Percentiles rank a stretch among this genome's conserved stretches.
These are phyloP conservation scores for Rhizoglyphus robini DNA, from an alignment of 1,140 invertebrate genomes.

Conservation along the genomic window DNA sequence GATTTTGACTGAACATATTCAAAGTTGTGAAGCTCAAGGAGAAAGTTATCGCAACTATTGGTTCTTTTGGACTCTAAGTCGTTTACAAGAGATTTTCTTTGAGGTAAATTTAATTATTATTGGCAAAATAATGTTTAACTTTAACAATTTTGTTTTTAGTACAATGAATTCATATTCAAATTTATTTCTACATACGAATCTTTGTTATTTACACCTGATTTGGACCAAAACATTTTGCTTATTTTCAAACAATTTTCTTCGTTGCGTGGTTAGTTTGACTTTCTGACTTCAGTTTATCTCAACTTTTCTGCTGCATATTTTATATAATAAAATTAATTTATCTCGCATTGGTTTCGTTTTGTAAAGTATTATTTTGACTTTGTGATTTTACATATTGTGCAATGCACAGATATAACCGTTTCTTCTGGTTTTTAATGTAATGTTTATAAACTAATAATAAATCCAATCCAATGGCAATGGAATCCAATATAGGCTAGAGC, in stretches of 20 bases:
- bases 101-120: conserved; percentile 45
- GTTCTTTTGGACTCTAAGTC: conserved; percentile 89
- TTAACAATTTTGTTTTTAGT: conserved; percentile 42
- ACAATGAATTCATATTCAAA: conserved; percentile 94
- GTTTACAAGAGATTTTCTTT: conserved; percentile 87
- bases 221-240: conserved; percentile 88
- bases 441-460: no score
- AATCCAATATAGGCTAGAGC: no score
- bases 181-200: conserved; percentile 88
- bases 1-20: conserved; percentile 90
- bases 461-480: no score
- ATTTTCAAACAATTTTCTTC: conserved; percentile 94
- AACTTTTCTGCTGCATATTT: no score
- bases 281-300: not conserved
- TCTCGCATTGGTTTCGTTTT: no score
- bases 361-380: no score
- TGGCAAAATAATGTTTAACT: not conserved
- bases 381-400: no score
- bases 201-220: conserved; percentile 83
- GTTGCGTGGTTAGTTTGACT: conserved; percentile 44
- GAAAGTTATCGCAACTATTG: conserved; percentile 85
- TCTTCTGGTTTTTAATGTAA: no score
- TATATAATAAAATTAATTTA: no score
- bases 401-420: no score
- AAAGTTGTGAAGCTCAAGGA: conserved; percentile 79